These are phyloP conservation scores for Umimayanthus chanpuru DNA, from an alignment of 92 coral and sea anemone genomes.

Conservation along the genomic window DNA sequence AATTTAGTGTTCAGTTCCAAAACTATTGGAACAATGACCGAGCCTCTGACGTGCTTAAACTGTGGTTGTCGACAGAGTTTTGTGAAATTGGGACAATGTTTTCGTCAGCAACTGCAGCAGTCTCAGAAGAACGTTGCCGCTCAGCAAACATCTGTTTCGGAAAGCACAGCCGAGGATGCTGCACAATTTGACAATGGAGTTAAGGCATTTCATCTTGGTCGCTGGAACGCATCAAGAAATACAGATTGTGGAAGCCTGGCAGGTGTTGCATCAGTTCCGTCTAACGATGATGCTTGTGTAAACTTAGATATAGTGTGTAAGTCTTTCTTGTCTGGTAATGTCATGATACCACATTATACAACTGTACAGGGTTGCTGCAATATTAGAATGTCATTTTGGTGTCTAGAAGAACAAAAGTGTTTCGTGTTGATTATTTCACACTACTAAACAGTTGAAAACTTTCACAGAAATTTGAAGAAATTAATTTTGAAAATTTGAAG, in stretches of 20 bases:
- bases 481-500: too few species aligned
- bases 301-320: slow-evolving; percentile 12
- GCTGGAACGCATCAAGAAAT: not conserved
- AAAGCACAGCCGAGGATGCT: not conserved
- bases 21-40: slow-evolving; percentile 2
- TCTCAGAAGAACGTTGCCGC: not conserved
- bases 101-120: not conserved
- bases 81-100: not conserved
- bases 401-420: too few species aligned
- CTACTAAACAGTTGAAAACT: too few species aligned
- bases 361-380: not conserved
- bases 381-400: not conserved
- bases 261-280: not conserved
- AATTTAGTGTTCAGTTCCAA: not conserved
- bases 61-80: not conserved
- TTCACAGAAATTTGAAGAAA: too few species aligned
- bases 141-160: not conserved
- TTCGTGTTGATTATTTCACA: too few species aligned
- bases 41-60: not conserved
- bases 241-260: not conserved
- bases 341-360: not conserved
- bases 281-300: slow-evolving; percentile 8
- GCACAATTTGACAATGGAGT: not conserved
- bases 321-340: not conserved
- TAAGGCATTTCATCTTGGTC: not conserved